These are phyloP conservation scores for Drosophila prostipennis DNA, from an alignment of 2,888 invertebrate species.

Conservation along the genomic window DNA sequence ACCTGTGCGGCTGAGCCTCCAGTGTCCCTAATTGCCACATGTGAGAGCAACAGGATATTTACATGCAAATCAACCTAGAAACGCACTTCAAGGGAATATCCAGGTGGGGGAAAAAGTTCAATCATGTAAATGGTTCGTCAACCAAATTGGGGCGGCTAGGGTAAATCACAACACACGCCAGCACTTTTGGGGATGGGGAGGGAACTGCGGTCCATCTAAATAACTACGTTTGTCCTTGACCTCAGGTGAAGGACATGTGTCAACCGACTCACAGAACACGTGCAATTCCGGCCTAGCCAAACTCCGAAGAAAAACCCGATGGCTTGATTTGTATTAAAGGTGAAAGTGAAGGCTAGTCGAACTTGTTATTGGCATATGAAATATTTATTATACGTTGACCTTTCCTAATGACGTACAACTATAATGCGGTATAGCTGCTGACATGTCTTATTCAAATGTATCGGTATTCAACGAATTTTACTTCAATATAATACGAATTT, in stretches of 20 bases:
- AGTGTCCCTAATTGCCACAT: conserved; percentile 34
- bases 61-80: conserved; percentile 19
- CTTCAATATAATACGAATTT: too few species aligned
- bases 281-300: conserved; percentile 9
- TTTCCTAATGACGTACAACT: conserved; percentile 16
- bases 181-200: conserved; percentile 1
- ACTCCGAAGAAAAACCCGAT: neutral
- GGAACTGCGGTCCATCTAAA: conserved; percentile 8
- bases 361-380: conserved; percentile 11
- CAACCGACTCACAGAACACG: conserved; percentile 19
- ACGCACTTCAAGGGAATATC: conserved; percentile 4
- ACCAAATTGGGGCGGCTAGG: conserved; percentile 11
- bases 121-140: conserved; percentile 44
- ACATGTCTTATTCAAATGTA: neutral
- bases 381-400: conserved; percentile 33
- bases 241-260: conserved; percentile 29
- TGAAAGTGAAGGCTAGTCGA: neutral
- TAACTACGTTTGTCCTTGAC: conserved; percentile 36
- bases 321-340: conserved; percentile 2
- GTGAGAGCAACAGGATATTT: conserved; percentile 34
- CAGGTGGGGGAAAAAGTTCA: conserved; percentile 23
- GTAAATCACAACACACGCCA: conserved; percentile 28
- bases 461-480: too few species aligned
- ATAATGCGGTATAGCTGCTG: neutral
- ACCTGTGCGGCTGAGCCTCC: conserved; percentile 5